Evolutionary conservation across 2,797 vertebrate genomes (phyloP), one percentile per base, ranked within the genome.

Genomic region (Chiloscyllium punctatum): DNA sequence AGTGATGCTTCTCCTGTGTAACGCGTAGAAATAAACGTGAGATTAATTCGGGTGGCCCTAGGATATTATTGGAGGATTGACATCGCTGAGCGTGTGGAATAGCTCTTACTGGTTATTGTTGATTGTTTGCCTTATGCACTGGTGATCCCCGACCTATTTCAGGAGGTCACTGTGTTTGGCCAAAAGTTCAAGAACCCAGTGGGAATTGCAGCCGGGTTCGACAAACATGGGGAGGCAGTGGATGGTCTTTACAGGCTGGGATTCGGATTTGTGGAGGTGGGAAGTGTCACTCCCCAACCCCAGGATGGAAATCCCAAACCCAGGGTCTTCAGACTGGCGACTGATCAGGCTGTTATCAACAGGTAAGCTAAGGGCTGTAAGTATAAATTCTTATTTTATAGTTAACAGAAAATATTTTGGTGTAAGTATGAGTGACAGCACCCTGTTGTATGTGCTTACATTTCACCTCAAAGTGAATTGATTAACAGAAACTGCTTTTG

Each of bases 181-280:
- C 97, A 96, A 69, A 98, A 96, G 66, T 99, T 99, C 97, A 96
- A 97, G 97, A 99, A 99, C 96, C 99, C 99, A 0, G 94, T 99
- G 95, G 99, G 99, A 5, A 97, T 99, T 69, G 99, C 99, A 0
- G 99, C 99, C 0, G 99, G 99, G n/a, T 99, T 99, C 18, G 99
- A 99, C 97, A 99, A 99, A 96, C 97, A 99, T 0, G 98, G 98
- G 0, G 98, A 99, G 96, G 99, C 99, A 0, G 97, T 99, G 96
- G 99, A 99, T 0, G 99, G 98, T 30, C 98, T 99, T 68, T 99
- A 98, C 96, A 98, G 98, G 96, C 96, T 99, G 97, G 99, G 99
- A 13, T 99, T 99, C 95, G 99, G 99, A 95, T 99, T 99, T 53
- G 99, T 99, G 92, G 99, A 99, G 96, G 98, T 99, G 16, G 99